A percentile compares a stretch with the other conserved stretches of the same genome.
phyloP scores from a whole-genome alignment of 2,888 invertebrate species.

The Neoitamus cyanurus region DNA sequence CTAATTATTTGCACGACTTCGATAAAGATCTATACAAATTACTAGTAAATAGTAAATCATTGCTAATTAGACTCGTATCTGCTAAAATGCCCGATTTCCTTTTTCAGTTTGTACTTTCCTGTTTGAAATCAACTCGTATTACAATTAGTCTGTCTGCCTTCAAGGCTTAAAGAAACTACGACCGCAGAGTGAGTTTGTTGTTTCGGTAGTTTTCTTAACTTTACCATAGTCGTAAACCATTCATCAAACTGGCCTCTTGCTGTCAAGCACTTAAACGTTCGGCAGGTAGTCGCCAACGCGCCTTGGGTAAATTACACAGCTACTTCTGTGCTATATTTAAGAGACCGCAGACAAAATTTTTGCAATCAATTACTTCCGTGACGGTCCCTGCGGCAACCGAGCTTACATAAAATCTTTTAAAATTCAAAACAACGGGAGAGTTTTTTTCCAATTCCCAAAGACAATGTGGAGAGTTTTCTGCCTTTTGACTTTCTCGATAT shows the following conservation, averaged over 20 bases:
- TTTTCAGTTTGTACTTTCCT: not conserved
- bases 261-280: not conserved
- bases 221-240: not conserved
- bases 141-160: not conserved
- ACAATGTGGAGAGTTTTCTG: not conserved
- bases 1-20: not conserved
- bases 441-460: not conserved
- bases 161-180: not conserved
- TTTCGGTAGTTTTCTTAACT: not conserved
- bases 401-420: not conserved
- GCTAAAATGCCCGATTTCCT: not conserved
- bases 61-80: not conserved
- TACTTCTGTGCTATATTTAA: not conserved
- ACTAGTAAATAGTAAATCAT: not conserved
- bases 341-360: not conserved
- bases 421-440: too few species aligned
- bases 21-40: not conserved
- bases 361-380: constrained; percentile 6
- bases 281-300: not conserved
- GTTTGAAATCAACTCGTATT: not conserved
- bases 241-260: not conserved
- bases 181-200: not conserved
- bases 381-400: not conserved
- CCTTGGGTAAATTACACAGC: not conserved
- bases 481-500: not conserved